Evolutionary conservation across 2,113 vertebrate species (phyloP).

Genomic region (Trochalopteron elliotii): DNA sequence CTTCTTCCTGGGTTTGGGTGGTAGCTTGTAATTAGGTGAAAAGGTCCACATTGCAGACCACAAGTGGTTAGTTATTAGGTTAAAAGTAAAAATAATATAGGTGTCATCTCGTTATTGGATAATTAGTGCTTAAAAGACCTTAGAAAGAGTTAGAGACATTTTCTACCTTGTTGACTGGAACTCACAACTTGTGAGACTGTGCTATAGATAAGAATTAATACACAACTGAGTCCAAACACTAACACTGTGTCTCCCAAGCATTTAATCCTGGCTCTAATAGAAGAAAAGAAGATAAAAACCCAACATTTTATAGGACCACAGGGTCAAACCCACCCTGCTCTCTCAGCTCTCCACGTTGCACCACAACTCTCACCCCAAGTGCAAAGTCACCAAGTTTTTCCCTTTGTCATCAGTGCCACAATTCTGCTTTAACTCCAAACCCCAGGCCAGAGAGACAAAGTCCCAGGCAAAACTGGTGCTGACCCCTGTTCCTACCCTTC

Average conservation of each 20-base stretch:
- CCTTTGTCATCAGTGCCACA: neutral
- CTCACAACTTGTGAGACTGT: neutral
- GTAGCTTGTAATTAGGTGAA: neutral
- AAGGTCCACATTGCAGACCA: neutral
- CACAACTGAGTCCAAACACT: neutral
- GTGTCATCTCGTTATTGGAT: neutral
- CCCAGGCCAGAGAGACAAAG: fast-evolving
- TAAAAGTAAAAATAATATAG: neutral
- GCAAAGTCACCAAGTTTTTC: neutral
- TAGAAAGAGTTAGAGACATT: neutral
- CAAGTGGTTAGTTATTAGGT: neutral
- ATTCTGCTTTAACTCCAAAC: neutral
- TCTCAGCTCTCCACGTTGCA: neutral
- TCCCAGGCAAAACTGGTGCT: neutral
- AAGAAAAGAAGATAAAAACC: neutral
- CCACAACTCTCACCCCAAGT: neutral
- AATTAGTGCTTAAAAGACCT: neutral
- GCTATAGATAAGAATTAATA: neutral
- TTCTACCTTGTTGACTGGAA: neutral
- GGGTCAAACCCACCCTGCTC: neutral
- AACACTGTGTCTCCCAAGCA: neutral
- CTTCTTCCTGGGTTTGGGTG: neutral
- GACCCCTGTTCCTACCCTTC: fast-evolving
- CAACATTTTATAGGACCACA: neutral
- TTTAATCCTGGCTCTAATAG: neutral